Percentiles rank a stretch among this genome's conserved stretches.
Conservation (phyloP, 2,797 vertebrate species). For the Galagoides demidoff region DNA sequence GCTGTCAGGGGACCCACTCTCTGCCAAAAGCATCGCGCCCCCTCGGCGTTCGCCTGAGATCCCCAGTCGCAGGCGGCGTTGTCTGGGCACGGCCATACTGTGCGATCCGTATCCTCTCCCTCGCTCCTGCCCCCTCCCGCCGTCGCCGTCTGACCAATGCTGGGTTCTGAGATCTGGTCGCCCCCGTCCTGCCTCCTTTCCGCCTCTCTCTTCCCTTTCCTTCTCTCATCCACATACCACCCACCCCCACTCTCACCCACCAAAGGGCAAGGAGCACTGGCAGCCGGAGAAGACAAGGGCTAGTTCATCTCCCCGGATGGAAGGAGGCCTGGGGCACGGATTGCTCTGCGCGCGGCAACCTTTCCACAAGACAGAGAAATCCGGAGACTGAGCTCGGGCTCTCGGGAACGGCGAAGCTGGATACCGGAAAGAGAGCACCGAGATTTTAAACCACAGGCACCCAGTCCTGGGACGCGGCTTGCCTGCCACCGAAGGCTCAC, state of each 20-base stretch:
- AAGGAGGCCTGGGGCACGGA: conserved; percentile 63
- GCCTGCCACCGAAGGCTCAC: background rate
- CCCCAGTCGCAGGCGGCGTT: conserved; percentile 14
- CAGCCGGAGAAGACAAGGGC: background rate
- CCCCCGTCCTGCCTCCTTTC: conserved; percentile 2
- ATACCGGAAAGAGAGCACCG: background rate
- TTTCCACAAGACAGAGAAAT: conserved; percentile 1
- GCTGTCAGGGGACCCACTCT: conserved; percentile 67
- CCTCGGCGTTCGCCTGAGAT: conserved; percentile 12
- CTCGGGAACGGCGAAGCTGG: background rate
- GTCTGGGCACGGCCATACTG: conserved; percentile 64
- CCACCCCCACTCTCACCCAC: background rate
- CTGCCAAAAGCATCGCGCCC: conserved; percentile 30
- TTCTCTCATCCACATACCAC: background rate
- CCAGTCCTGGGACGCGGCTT: conserved; percentile 57
- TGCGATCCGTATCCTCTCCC: background rate
- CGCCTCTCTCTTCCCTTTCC: background rate
- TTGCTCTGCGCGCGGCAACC: conserved; percentile 29
- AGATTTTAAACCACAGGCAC: background rate
- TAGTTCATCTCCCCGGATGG: background rate
- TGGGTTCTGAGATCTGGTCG: conserved; percentile 58
- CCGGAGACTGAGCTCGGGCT: background rate
- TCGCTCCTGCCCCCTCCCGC: background rate
- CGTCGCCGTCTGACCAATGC: conserved; percentile 69
- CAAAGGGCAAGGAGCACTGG: conserved; percentile 21